Conservation (phyloP, 2,888 invertebrate species). For the Nomada goodeniana region DNA sequence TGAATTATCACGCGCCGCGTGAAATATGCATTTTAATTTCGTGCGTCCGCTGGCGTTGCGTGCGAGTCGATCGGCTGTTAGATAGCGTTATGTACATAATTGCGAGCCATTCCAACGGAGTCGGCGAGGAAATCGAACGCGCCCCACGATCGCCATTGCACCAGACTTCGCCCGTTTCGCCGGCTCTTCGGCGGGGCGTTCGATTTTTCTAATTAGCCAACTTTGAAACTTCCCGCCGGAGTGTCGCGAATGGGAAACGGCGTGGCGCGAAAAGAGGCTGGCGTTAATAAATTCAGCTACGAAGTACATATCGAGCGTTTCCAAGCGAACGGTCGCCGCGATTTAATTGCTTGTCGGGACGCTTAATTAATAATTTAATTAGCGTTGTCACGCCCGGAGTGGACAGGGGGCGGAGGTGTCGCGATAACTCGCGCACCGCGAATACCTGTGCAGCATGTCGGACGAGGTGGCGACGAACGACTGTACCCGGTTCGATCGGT, state of each 20-base stretch:
- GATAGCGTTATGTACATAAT: constrained; percentile 24
- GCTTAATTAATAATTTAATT: constrained; percentile 47
- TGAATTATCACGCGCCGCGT: constrained; percentile 1
- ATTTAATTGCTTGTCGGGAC: constrained; percentile 12
- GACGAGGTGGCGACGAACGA: constrained; percentile 15
- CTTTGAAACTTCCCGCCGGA: not conserved
- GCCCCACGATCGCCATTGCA: not conserved
- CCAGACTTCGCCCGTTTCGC: not conserved
- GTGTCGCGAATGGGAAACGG: not conserved
- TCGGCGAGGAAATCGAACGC: constrained; percentile 12
- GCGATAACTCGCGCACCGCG: not conserved
- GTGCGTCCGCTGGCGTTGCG: constrained; percentile 11
- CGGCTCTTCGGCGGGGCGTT: too few relatives aligned
- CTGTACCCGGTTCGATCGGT: not conserved
- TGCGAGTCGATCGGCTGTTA: constrained; percentile 21
- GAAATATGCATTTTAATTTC: constrained; percentile 29
- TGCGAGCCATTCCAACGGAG: constrained; percentile 8
- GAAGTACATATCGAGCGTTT: not conserved
- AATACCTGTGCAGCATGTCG: not conserved
- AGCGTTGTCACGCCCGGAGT: not conserved
- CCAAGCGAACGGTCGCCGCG: constrained; percentile 1
- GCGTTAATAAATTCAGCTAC: not conserved
- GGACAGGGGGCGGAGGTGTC: too few relatives aligned
- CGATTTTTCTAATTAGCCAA: not conserved
- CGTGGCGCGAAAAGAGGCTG: not conserved